phyloP scores from a whole-genome alignment of 2,797 vertebrate genomes.

The Jordanella pulchra region DNA sequence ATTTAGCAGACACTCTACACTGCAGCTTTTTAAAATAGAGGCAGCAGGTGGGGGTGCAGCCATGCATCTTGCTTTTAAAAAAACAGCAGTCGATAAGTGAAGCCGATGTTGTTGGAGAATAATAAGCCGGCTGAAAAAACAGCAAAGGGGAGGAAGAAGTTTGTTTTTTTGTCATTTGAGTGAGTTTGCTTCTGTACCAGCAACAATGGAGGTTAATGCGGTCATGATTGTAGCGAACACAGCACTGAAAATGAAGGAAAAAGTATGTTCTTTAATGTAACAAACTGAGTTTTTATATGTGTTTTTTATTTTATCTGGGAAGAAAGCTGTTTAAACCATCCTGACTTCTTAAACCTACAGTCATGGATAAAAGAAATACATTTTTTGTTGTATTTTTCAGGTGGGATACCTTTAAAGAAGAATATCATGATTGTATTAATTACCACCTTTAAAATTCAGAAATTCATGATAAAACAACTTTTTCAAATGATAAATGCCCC shows the following conservation, averaged over 20 bases:
- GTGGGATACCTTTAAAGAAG: no score
- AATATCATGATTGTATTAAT: no score
- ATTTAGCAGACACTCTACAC: slow-evolving; percentile 32
- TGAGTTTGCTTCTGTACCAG: slow-evolving; percentile 3
- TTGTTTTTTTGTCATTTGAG: background rate
- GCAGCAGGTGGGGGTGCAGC: slow-evolving; percentile 11
- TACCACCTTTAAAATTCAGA: no score
- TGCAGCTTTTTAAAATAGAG: slow-evolving; percentile 15
- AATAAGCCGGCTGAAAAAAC: background rate
- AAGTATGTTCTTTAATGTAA: background rate
- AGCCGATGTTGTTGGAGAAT: slow-evolving; percentile 10
- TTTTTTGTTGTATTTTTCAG: no score
- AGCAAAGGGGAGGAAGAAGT: background rate
- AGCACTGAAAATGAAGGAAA: background rate
- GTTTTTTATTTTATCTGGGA: no score
- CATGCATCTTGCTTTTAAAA: background rate
- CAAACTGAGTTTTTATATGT: no score
- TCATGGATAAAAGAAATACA: no score
- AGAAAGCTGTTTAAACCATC: no score
- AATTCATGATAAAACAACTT: no score
- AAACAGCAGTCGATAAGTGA: slow-evolving; percentile 16
- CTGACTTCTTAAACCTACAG: no score
- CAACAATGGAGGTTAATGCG: background rate
- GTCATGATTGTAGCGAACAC: background rate
- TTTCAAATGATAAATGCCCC: no score